Base-by-base conservation (phyloP, 2,797 vertebrate genomes). In the Odontamblyopus lacepedii region DNA sequence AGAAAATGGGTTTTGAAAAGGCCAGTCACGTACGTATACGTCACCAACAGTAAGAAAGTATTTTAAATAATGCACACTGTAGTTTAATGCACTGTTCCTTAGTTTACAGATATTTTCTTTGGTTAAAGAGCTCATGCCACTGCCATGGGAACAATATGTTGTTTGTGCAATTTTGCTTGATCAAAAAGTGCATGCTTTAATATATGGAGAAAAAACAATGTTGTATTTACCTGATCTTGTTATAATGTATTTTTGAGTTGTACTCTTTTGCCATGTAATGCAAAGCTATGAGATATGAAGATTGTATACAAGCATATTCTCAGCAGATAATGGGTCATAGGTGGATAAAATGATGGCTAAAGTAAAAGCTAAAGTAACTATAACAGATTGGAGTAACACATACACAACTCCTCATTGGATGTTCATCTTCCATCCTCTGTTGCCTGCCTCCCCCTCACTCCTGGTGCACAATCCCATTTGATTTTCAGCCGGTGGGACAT, bases 51-150 rank as follows among this genome's bases (percentile, higher is more conserved):
- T 90, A 72, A 70, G 70, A 87, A 85, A 81, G 78, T 85, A 84
- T 89, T 90, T 87, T 79, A 85, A 87, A 38, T 85, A 92, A 91
- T 90, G 85, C 90, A 93, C 92, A 91, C 87, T 91, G 90, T 93
- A 88, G 93, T 91, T 94, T 87, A 91, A 86, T 87, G 90, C 90
- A 90, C 87, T 91, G 86, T 91, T 91, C 83, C 77, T 83, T 87
- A 90, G 90, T 88, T 87, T 84, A 82, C 62, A 81, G 75, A 88
- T 62, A 72, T 80, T 87, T 78, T 83, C 80, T 84, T 88, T 88
- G 83, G 88, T 88, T 83, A 62, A 88, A 88, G 89, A 91, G 91
- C 92, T 92, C 89, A 91, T 85, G 83, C 88, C 92, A 94, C 93
- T 93, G 93, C 93, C 92, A 93, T 93, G 83, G 87, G 91, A 88